These are phyloP conservation scores for Idaea dimidiata DNA, from an alignment of 2,888 invertebrate genomes.

Conservation along the genomic window DNA sequence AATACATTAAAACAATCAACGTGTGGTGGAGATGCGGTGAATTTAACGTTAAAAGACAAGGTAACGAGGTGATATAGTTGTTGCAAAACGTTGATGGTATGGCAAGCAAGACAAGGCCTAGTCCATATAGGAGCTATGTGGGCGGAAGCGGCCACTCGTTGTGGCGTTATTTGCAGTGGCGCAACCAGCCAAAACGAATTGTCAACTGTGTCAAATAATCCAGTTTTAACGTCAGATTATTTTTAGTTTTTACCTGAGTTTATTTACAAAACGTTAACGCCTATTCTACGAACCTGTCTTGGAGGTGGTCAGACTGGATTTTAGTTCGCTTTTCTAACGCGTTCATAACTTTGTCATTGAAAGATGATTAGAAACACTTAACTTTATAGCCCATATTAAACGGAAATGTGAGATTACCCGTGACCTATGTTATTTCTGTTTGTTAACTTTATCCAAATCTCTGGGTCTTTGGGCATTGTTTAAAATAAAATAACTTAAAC, in stretches of 20 bases:
- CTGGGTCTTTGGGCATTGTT: neutral
- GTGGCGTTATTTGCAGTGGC: constrained; percentile 36
- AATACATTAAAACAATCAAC: constrained; percentile 53
- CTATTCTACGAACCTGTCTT: neutral
- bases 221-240: constrained; percentile 5
- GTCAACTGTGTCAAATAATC: constrained; percentile 26
- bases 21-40: constrained; percentile 47
- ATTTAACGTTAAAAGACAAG: constrained; percentile 44
- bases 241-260: constrained; percentile 16
- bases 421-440: neutral
- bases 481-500: neutral
- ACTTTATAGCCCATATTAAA: constrained; percentile 14
- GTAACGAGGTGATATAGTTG: constrained; percentile 47
- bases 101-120: constrained; percentile 61
- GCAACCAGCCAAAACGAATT: constrained; percentile 38
- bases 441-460: constrained; percentile 8
- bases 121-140: constrained; percentile 59
- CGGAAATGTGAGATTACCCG: neutral
- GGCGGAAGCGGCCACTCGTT: constrained; percentile 64
- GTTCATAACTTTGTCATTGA: neutral
- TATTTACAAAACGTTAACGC: neutral
- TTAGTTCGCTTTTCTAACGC: neutral
- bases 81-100: constrained; percentile 54
- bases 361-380: neutral
- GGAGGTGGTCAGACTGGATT: neutral